Evolutionary conservation across 2,888 invertebrate genomes (phyloP).

Genomic region (Sesia apiformis): DNA sequence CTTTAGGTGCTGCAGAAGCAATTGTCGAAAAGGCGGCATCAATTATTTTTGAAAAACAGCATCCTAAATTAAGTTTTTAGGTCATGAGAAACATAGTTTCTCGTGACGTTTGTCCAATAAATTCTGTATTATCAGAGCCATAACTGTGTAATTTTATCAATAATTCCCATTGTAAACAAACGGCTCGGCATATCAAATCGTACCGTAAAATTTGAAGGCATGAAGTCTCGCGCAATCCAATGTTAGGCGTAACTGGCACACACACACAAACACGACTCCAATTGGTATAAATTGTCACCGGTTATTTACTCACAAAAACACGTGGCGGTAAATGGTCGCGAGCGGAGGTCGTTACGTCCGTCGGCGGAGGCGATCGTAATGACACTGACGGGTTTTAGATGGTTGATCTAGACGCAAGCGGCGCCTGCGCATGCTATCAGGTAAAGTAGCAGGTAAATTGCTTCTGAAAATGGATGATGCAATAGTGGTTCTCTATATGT

Average conservation of each 20-base stretch:
- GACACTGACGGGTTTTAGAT: slow-evolving; percentile 34
- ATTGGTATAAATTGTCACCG: slow-evolving; percentile 29
- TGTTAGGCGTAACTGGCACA: slow-evolving; percentile 19
- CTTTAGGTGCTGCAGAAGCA: too few relatives aligned
- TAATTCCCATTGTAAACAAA: slow-evolving; percentile 23
- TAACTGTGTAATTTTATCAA: too few relatives aligned
- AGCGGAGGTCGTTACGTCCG: slow-evolving; percentile 30
- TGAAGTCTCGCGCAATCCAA: slow-evolving; percentile 41
- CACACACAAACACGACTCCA: slow-evolving; percentile 25
- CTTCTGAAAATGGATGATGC: slow-evolving; percentile 48
- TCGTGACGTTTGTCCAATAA: too few relatives aligned
- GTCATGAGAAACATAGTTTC: too few relatives aligned
- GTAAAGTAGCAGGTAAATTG: slow-evolving; percentile 49
- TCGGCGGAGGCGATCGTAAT: slow-evolving; percentile 29
- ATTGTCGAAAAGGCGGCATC: too few relatives aligned
- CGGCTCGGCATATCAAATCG: slow-evolving; percentile 29
- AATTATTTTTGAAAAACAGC: too few relatives aligned
- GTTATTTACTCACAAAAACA: slow-evolving; percentile 61
- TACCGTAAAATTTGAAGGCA: slow-evolving; percentile 26
- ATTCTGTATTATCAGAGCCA: too few relatives aligned
- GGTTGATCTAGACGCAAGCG: slow-evolving; percentile 12
- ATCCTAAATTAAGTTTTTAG: too few relatives aligned
- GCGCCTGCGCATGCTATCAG: slow-evolving; percentile 46
- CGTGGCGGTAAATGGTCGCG: slow-evolving; percentile 26
- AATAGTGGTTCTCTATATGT: slow-evolving; percentile 23